Evolutionary conservation across 1,140 invertebrate species (phyloP).

Genomic region (Lithobius niger): DNA sequence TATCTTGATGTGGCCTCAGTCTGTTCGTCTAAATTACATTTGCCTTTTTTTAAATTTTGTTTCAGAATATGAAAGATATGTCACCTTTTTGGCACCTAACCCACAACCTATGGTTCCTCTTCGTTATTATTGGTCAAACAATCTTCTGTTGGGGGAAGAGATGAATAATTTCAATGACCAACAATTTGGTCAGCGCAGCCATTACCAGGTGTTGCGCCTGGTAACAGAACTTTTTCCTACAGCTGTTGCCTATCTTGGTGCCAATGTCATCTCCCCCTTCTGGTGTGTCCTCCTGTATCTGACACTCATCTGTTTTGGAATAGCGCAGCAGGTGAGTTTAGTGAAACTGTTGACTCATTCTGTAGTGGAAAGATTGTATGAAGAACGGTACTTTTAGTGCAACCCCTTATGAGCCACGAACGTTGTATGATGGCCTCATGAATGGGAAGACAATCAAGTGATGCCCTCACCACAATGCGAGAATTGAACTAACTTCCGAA

Average conservation of each 20-base stretch:
- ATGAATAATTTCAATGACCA: slow-evolving; percentile 8
- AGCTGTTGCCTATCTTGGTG: slow-evolving; percentile 52
- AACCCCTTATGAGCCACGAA: no score
- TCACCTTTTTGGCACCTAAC: neutral
- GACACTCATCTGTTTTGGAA: slow-evolving; percentile 66
- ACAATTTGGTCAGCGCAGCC: slow-evolving; percentile 12
- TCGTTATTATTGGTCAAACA: slow-evolving; percentile 3
- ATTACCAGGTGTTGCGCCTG: slow-evolving; percentile 52
- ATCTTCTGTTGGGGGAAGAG: slow-evolving; percentile 17
- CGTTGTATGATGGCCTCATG: no score
- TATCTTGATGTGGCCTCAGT: no score
- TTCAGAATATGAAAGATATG: neutral
- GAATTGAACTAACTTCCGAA: no score
- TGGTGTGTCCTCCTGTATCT: slow-evolving; percentile 80
- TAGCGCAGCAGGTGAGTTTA: slow-evolving; percentile 54
- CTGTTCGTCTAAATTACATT: no score
- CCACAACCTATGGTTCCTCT: neutral
- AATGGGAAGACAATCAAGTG: no score
- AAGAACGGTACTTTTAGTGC: no score
- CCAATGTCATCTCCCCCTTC: slow-evolving; percentile 52
- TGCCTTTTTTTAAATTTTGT: neutral
- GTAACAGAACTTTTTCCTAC: slow-evolving; percentile 75
- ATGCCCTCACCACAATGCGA: no score
- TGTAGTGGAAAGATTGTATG: neutral
- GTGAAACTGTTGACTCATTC: neutral